These are phyloP conservation scores for Exaiptasia diaphana DNA, from an alignment of 64 coral and sea anemone genomes.

Conservation along the genomic window DNA sequence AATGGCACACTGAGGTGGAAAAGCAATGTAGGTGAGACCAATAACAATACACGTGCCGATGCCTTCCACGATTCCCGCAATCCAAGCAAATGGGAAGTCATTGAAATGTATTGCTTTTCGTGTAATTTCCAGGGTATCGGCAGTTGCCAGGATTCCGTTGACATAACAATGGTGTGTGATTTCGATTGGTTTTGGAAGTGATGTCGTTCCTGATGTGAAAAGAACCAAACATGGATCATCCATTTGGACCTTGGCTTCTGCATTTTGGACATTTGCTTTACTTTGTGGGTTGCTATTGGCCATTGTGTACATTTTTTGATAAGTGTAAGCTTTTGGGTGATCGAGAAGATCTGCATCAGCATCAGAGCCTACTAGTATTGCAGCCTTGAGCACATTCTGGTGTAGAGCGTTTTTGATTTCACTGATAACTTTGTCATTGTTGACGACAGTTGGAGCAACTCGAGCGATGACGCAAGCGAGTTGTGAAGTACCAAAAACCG, in stretches of 20 bases:
- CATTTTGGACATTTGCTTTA: not conserved
- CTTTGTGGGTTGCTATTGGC: not conserved
- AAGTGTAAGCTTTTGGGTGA: not conserved
- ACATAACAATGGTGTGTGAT: not conserved
- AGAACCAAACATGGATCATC: not conserved
- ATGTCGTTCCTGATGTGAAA: constrained; percentile 8
- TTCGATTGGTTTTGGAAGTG: not conserved
- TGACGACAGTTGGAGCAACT: too few relatives aligned
- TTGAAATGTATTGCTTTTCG: too few relatives aligned
- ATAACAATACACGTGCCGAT: not conserved
- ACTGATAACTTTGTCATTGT: too few relatives aligned
- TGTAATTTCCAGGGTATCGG: not conserved
- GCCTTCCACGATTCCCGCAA: not conserved
- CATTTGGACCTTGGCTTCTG: not conserved
- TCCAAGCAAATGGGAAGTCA: not conserved
- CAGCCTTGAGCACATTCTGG: not conserved
- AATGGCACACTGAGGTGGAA: not conserved
- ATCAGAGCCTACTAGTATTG: not conserved
- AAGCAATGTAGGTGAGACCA: not conserved
- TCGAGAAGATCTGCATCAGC: not conserved
- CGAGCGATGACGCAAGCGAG: too few relatives aligned
- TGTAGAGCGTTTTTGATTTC: too few relatives aligned
- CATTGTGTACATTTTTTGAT: not conserved
- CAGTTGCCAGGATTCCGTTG: not conserved
- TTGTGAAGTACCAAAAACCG: too few relatives aligned